A percentile compares a stretch with the other conserved stretches of the same genome.
Evolutionary conservation across 1,140 invertebrate species (phyloP).

Genomic region (Lutraria rhynchaena): DNA sequence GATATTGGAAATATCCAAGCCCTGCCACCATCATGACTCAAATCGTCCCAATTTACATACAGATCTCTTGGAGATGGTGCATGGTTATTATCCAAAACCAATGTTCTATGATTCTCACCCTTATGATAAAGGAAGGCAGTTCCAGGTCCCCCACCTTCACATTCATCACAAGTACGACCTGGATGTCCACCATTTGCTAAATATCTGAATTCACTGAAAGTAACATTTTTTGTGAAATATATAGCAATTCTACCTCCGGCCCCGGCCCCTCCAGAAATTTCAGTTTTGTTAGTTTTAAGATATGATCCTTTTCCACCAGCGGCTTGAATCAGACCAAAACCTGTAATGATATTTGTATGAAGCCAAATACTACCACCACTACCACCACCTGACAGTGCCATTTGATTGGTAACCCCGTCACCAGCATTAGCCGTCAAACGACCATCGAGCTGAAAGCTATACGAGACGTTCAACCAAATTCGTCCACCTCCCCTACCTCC

Average conservation of each 20-base stretch:
- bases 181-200: conserved; percentile 70
- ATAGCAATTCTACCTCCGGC: conserved; percentile 73
- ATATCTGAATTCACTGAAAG: conserved; percentile 73
- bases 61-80: conserved; percentile 63
- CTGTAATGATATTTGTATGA: conserved; percentile 68
- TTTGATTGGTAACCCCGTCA: conserved; percentile 50
- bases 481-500: conserved; percentile 73
- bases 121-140: conserved; percentile 74
- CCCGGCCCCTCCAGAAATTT: conserved; percentile 65
- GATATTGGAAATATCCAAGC: conserved; percentile 75
- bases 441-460: conserved; percentile 73
- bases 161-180: conserved; percentile 50
- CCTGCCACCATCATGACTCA: conserved; percentile 65
- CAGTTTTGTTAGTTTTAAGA: background rate
- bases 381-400: conserved; percentile 65
- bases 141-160: conserved; percentile 71
- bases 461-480: conserved; percentile 74
- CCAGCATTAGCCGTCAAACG: conserved; percentile 67
- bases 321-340: conserved; percentile 66
- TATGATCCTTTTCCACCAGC: conserved; percentile 63
- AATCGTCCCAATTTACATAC: conserved; percentile 70
- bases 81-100: conserved; percentile 73
- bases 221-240: conserved; percentile 70
- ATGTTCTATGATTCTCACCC: conserved; percentile 67
- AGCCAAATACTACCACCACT: conserved; percentile 76